These are phyloP conservation scores for Aleiodes testaceus DNA, from an alignment of 2,888 invertebrate species.

Conservation along the genomic window DNA sequence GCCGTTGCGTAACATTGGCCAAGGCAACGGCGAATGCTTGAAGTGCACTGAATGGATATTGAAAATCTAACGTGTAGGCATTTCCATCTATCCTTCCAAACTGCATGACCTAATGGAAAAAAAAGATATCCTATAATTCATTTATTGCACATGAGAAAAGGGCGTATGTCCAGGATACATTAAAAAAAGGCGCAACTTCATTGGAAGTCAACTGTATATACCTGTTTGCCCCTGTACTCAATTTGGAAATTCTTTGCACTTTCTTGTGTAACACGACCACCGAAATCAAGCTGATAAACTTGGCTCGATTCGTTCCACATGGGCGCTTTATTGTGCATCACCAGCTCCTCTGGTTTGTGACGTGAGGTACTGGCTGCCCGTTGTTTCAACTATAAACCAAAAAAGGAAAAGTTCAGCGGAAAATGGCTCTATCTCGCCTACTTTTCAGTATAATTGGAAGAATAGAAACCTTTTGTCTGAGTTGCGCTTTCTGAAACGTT, in stretches of 20 bases:
- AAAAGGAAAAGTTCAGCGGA: no score
- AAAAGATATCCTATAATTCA: background rate
- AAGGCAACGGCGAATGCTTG: slow-evolving; percentile 99
- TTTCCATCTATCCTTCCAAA: slow-evolving; percentile 99
- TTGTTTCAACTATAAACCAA: slow-evolving; percentile 79
- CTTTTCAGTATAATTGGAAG: no score
- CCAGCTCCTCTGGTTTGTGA: slow-evolving; percentile 79
- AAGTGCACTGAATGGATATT: slow-evolving; percentile 97
- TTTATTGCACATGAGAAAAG: background rate
- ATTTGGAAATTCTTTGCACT: slow-evolving; percentile 99
- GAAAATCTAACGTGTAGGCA: slow-evolving; percentile 98
- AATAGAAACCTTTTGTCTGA: slow-evolving; percentile 86
- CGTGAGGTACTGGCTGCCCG: slow-evolving; percentile 59
- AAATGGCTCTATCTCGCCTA: no score
- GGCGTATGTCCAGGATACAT: no score
- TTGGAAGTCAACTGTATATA: slow-evolving; percentile 66
- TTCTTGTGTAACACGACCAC: slow-evolving; percentile 98
- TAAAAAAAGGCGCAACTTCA: no score
- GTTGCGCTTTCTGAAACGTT: slow-evolving; percentile 93
- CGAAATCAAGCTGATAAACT: slow-evolving; percentile 99
- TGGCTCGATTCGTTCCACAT: slow-evolving; percentile 99
- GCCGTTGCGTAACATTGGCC: slow-evolving; percentile 95
- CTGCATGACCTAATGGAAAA: slow-evolving; percentile 91
- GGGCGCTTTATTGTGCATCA: slow-evolving; percentile 98
- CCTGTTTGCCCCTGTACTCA: slow-evolving; percentile 96